Base-by-base conservation (phyloP, 2,888 invertebrate genomes). In the Lamellibrachia satsuma region DNA sequence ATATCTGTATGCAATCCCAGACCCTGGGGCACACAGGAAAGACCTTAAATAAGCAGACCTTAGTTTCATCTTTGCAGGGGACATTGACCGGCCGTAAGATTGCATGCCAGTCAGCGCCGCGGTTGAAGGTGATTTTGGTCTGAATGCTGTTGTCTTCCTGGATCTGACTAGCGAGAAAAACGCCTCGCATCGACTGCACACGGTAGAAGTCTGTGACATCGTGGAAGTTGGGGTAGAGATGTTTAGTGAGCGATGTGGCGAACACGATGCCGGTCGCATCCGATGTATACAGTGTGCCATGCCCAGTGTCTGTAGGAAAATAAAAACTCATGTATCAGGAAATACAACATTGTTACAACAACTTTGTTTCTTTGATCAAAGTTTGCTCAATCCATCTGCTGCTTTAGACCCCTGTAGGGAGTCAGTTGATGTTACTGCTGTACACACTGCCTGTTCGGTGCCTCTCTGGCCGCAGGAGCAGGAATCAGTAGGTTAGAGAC, bases 131-230 rank as follows among this genome's bases (percentile, higher is more conserved):
- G 93, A 96, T 96, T 93, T 96, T 94, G 0, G 96, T 95, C 93
- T 95, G 96, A 91, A 96, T 96, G 93, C 96, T 96, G 92, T 95
- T 94, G 94, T 96, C 96, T 7, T 93, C 93, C 15, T 94, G 94
- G 93, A 96, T 95, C 94, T 96, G 96, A 93, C 96, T 96, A 55
- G 96, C 95, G 9, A 96, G 94, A 94, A 96, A 96, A 0, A 96
- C 96, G 11, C 96, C 96, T n/a, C 95, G 93, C 94, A 96, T 94
- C 9, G 94, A 94, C 52, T 52, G 15, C 7, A 95, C 94, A 92
- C 95, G 95, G 94, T 96, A 96, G 94, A 96, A 96, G 94, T 96
- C 96, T 52, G 96, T 96, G 22, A 95, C 93, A 90, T 95, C 95
- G 11, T 94, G 94, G 93, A 93, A 95, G 94, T 96, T 96, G 0